Evolutionary conservation across 2,113 vertebrate species (phyloP).

Genomic region (Cnemophilus loriae): DNA sequence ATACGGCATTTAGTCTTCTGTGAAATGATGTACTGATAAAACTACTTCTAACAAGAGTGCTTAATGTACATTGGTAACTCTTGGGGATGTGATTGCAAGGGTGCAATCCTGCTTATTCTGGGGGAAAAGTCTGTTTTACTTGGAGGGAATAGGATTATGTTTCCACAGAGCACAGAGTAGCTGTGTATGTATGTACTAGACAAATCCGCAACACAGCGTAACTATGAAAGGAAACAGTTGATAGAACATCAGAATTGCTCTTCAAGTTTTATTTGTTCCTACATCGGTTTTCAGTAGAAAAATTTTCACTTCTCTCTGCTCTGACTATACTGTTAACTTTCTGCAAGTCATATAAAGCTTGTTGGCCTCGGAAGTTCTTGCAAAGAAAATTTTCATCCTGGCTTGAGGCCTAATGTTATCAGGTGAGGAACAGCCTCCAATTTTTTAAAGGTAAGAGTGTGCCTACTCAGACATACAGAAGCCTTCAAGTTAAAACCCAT

Average conservation of each 20-base stretch:
- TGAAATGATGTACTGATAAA: neutral
- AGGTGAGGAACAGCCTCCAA: neutral
- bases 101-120: neutral
- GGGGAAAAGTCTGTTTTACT: neutral
- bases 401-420: neutral
- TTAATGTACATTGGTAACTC: neutral
- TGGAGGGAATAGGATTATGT: neutral
- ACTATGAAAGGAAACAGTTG: neutral
- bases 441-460: neutral
- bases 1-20: neutral
- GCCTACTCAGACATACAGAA: neutral
- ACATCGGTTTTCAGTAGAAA: neutral
- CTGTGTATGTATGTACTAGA: neutral
- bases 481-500: neutral
- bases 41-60: neutral
- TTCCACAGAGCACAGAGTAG: neutral
- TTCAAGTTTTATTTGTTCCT: neutral
- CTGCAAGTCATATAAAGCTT: neutral
- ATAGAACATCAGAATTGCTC: neutral
- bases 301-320: neutral
- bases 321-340: neutral
- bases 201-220: neutral
- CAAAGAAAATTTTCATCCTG: neutral
- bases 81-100: neutral
- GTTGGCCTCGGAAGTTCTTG: neutral